phyloP scores from a whole-genome alignment of 2,888 invertebrate species.

The Amiota mariae region DNA sequence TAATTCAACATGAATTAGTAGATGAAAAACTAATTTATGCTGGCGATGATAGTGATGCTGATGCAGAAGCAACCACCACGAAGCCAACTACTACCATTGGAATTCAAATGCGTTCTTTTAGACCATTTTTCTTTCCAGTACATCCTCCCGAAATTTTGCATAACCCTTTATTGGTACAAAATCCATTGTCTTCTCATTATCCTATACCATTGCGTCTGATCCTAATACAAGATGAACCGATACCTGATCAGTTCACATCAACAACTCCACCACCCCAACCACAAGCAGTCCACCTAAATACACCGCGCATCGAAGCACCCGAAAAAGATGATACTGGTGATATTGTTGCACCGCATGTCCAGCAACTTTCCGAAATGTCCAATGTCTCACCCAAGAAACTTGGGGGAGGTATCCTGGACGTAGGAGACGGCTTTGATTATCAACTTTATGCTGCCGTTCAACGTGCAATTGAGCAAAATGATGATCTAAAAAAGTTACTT shows the following conservation, averaged over 20 bases:
- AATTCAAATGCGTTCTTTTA: constrained; percentile 32
- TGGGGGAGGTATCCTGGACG: constrained; percentile 42
- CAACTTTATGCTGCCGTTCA: constrained; percentile 59
- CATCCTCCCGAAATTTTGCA: not conserved
- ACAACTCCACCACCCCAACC: constrained; percentile 20
- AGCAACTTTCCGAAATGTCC: constrained; percentile 53
- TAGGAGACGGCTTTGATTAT: constrained; percentile 51
- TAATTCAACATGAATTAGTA: constrained; percentile 6
- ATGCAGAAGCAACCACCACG: constrained; percentile 35
- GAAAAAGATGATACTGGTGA: not conserved
- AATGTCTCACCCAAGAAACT: constrained; percentile 54
- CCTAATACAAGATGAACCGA: constrained; percentile 4
- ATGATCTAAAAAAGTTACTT: constrained; percentile 55
- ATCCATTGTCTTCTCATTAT: constrained; percentile 62
- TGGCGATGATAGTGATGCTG: constrained; percentile 38
- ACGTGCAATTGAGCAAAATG: constrained; percentile 58
- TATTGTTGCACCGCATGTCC: constrained; percentile 52
- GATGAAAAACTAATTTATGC: constrained; percentile 32
- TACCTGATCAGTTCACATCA: not conserved
- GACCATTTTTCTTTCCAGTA: constrained; percentile 2
- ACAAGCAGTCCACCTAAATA: constrained; percentile 56
- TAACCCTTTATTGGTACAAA: constrained; percentile 48
- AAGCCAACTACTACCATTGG: constrained; percentile 8
- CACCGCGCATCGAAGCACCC: constrained; percentile 43
- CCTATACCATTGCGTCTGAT: constrained; percentile 60